A percentile compares a stretch with the other conserved stretches of the same genome.
Evolutionary conservation across 2,888 invertebrate genomes (phyloP).

Genomic region (Erpobdella octoculata): DNA sequence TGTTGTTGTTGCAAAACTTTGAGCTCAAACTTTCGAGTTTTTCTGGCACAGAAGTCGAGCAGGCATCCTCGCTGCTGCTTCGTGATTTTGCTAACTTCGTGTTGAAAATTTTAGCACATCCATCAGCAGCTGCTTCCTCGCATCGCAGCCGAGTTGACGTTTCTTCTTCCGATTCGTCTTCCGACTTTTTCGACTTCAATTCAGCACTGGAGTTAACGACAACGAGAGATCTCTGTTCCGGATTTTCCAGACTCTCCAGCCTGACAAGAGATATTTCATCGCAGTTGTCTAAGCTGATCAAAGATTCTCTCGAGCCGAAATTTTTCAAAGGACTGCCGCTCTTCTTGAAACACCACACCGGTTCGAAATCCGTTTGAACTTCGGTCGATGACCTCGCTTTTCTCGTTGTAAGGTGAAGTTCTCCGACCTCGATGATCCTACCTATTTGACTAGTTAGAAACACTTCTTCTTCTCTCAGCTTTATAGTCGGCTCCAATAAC

Average conservation of each 20-base stretch:
- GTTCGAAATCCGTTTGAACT: constrained; percentile 33
- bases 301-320: neutral
- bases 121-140: neutral
- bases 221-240: constrained; percentile 29
- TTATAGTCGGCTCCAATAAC: neutral
- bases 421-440: constrained; percentile 34
- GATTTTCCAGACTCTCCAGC: constrained; percentile 33
- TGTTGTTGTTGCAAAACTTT: too few relatives aligned
- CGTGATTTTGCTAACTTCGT: neutral
- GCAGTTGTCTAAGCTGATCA: constrained; percentile 32
- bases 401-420: constrained; percentile 30
- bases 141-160: neutral
- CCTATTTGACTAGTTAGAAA: constrained; percentile 30
- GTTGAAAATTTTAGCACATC: neutral
- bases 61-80: neutral
- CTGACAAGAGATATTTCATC: constrained; percentile 37
- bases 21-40: neutral
- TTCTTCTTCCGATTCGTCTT: neutral
- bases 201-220: constrained; percentile 32
- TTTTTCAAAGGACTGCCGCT: neutral
- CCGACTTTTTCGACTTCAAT: neutral
- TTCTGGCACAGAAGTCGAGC: neutral
- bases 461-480: constrained; percentile 23
- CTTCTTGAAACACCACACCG: constrained; percentile 31
- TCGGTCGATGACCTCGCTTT: constrained; percentile 27